Evolutionary conservation across 2,797 vertebrate species (phyloP), one percentile per base, ranked within the genome.

Genomic region (Phoebastria nigripes): DNA sequence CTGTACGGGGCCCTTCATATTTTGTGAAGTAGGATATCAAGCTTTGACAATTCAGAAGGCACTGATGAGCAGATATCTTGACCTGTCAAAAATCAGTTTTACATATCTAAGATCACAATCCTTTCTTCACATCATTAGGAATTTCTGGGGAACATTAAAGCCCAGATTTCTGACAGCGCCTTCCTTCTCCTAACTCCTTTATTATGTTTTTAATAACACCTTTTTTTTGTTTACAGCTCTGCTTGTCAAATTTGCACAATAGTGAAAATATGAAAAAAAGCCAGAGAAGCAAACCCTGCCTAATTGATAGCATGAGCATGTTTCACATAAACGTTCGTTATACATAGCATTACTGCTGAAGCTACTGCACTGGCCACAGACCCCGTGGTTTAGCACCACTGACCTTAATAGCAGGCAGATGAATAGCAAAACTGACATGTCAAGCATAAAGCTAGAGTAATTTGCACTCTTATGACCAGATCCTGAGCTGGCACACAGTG

Each of bases 321-420:
- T 71, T 90, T 92, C 88, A 65, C 46, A n/a, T 35, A 74, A 87
- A 41, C 0, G 1, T 33, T 70, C 9, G 5, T 78, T 83, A 94
- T 42, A 61, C n/a, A 63, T 31, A 87, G 80, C 18, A 41, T 47
- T 85, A 44, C 74, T 73, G 49, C 81, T 95, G 93, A 93, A 97
- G 93, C 74, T 89, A 24, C 66, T 78, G 73, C 84, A 51, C 47
- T 83, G 74, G 91, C 71, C 91, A 74, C 76, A 80, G 86, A 97
- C 65, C 42, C 86, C 52, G 41, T 58, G 35, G 84, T 97, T 83
- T 96, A 95, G 87, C 85, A 90, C 61, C 63, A 47, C 70, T 72
- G 44, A 94, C 95, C 93, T 96, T 90, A 96, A 96, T 37, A 94
- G 56, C 44, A 84, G 56, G 61, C 88, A 96, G 95, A 97, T 94